A percentile compares a stretch with the other conserved stretches of the same genome.
These are phyloP conservation scores for Bucco capensis DNA, from an alignment of 2,113 vertebrate genomes.

Conservation along the genomic window DNA sequence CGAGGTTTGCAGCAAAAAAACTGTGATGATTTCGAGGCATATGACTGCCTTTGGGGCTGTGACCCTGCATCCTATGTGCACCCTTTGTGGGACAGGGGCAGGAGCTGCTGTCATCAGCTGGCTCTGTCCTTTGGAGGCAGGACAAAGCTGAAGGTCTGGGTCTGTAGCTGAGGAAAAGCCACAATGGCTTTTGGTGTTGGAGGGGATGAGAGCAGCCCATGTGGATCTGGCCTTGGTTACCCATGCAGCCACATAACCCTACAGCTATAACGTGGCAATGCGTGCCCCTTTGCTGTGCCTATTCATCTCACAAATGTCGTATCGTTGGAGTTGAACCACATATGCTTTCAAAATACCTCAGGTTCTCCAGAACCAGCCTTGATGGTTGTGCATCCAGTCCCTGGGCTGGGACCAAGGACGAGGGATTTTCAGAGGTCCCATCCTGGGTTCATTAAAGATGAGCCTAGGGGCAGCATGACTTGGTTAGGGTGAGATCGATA, in stretches of 20 bases:
- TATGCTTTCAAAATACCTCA: neutral
- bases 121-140: neutral
- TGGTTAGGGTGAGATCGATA: too few relatives aligned
- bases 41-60: neutral
- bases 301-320: neutral
- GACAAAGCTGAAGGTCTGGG: neutral
- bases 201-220: neutral
- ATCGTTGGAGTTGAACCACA: neutral
- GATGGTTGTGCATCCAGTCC: neutral
- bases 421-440: neutral
- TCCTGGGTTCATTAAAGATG: too few relatives aligned
- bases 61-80: neutral
- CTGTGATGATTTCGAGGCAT: neutral
- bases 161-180: neutral
- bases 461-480: too few relatives aligned
- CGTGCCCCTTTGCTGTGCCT: neutral
- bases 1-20: neutral
- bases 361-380: neutral
- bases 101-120: neutral
- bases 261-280: accelerated
- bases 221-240: neutral
- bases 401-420: neutral
- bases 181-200: neutral
- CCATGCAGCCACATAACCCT: accelerated
- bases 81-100: accelerated